phyloP scores from a whole-genome alignment of 2,888 invertebrate genomes.

The Himalopsyche tibetana region DNA sequence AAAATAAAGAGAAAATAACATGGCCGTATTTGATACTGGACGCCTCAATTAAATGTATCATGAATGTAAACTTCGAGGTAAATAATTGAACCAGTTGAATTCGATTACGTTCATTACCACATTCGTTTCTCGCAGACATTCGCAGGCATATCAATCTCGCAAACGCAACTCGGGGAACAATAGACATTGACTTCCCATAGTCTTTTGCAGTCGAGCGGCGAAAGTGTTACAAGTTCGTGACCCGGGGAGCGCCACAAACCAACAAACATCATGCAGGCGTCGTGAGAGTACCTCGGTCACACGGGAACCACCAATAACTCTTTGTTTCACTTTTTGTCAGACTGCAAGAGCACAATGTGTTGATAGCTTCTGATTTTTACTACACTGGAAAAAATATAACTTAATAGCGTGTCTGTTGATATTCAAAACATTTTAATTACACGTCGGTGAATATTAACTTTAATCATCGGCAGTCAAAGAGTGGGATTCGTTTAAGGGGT shows the following conservation, averaged over 20 bases:
- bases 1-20: too few species aligned
- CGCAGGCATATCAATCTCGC: not conserved
- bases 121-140: too few species aligned
- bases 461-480: too few species aligned
- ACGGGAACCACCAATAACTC: slow-evolving; percentile 6
- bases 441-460: too few species aligned
- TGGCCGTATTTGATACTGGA: too few species aligned
- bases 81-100: too few species aligned
- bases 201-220: not conserved
- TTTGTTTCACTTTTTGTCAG: not conserved
- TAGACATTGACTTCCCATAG: not conserved
- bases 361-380: not conserved
- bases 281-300: not conserved
- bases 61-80: too few species aligned
- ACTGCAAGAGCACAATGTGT: not conserved
- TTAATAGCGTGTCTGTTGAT: too few species aligned
- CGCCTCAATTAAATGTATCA: too few species aligned
- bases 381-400: not conserved
- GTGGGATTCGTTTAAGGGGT: too few species aligned
- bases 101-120: too few species aligned
- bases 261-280: not conserved
- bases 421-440: too few species aligned
- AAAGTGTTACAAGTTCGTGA: slow-evolving; percentile 31
- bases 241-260: slow-evolving; percentile 20
- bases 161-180: not conserved